Conservation (phyloP, 2,113 vertebrate genomes). For the Hydrolagus affinis region DNA sequence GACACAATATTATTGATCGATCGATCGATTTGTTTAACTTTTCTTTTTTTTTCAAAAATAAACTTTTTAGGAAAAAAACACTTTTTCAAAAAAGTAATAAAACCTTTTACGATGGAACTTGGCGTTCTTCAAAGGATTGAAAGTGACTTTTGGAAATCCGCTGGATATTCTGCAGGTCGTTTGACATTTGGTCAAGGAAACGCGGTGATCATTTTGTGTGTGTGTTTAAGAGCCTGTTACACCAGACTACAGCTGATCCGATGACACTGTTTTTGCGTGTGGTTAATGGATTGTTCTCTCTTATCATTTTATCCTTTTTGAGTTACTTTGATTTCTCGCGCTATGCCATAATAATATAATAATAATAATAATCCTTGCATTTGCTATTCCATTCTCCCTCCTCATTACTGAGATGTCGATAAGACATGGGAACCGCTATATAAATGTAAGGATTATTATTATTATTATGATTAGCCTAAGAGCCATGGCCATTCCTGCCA, state of each 20-base stretch:
- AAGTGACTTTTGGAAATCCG: neutral
- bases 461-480: neutral
- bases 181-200: neutral
- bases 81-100: too few relatives aligned
- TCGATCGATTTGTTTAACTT: neutral
- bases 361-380: too few relatives aligned
- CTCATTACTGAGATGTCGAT: too few relatives aligned
- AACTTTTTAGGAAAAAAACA: too few relatives aligned
- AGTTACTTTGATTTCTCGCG: too few relatives aligned
- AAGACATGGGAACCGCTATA: too few relatives aligned
- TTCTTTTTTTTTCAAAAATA: too few relatives aligned
- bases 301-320: too few relatives aligned
- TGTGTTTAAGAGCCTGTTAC: neutral
- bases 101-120: constrained; percentile 16
- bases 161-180: neutral
- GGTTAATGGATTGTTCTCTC: neutral
- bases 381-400: neutral
- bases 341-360: too few relatives aligned
- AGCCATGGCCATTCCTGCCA: neutral
- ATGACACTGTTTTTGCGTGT: neutral
- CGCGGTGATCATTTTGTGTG: neutral
- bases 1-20: constrained; percentile 1
- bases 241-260: neutral
- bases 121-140: constrained; percentile 15
- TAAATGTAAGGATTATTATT: neutral